Conservation (phyloP, 2,888 invertebrate species). For the Aplocera efformata region DNA sequence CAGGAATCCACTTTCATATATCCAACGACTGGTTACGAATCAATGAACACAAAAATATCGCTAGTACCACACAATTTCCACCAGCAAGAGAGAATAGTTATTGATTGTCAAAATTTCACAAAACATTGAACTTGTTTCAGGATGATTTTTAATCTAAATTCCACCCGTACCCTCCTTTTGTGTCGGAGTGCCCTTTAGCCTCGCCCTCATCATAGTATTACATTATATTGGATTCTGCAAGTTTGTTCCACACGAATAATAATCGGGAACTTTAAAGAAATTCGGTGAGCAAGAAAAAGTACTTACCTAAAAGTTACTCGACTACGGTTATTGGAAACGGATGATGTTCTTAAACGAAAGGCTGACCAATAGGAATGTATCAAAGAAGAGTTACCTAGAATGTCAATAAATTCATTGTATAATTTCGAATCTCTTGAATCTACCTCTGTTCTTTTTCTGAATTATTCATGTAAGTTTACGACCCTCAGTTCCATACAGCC, state of each 20-base stretch:
- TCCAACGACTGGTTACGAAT: no score
- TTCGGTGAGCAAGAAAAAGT: constrained; percentile 11
- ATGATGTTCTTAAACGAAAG: neutral
- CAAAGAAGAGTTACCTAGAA: no score
- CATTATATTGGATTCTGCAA: constrained; percentile 55
- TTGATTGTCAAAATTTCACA: constrained; percentile 48
- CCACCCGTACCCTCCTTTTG: constrained; percentile 57
- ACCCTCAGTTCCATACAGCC: no score
- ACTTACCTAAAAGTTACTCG: neutral
- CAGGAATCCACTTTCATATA: no score
- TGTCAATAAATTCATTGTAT: no score
- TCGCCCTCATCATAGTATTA: constrained; percentile 37
- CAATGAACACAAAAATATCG: no score
- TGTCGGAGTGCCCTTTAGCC: constrained; percentile 46
- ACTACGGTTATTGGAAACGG: neutral
- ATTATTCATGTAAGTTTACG: no score
- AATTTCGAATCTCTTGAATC: no score
- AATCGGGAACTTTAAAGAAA: constrained; percentile 43
- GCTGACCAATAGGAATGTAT: neutral
- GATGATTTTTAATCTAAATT: constrained; percentile 74
- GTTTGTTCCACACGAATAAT: constrained; percentile 55
- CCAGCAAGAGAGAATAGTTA: constrained; percentile 33
- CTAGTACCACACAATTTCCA: no score
- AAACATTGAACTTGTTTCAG: constrained; percentile 59
- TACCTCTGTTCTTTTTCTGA: no score